phyloP scores from a whole-genome alignment of 2,888 invertebrate species.

The Cactoblastis cactorum region DNA sequence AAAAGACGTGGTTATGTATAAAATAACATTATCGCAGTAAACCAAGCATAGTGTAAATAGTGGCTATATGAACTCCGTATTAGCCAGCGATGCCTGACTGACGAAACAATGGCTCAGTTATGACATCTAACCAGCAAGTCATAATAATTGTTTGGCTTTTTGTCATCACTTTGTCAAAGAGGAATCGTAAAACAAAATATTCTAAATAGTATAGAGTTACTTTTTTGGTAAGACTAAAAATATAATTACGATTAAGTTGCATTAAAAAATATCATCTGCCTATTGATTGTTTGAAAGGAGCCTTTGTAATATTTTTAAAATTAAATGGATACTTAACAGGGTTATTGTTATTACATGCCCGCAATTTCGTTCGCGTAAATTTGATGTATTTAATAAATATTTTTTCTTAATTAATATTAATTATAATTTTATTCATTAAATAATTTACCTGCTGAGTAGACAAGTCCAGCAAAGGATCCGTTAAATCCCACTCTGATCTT shows the following conservation, averaged over 20 bases:
- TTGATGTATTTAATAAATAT: not conserved
- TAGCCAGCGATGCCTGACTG: not conserved
- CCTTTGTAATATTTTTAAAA: too few relatives aligned
- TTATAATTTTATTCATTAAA: not conserved
- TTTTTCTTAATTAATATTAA: not conserved
- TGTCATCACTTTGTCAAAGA: not conserved
- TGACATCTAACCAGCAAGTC: slow-evolving; percentile 27
- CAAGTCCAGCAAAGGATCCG: slow-evolving; percentile 91
- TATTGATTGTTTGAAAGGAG: too few relatives aligned
- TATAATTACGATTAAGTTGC: too few relatives aligned
- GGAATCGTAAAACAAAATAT: not conserved
- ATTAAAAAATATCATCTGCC: too few relatives aligned
- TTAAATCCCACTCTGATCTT: slow-evolving; percentile 95
- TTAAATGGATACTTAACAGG: too few relatives aligned
- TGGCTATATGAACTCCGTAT: not conserved
- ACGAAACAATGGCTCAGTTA: slow-evolving; percentile 32
- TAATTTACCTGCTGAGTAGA: slow-evolving; percentile 90
- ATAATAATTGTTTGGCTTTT: slow-evolving; percentile 19
- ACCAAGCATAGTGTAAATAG: not conserved
- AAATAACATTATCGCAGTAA: not conserved
- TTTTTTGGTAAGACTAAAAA: too few relatives aligned
- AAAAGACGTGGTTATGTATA: too few relatives aligned
- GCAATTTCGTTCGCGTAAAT: too few relatives aligned
- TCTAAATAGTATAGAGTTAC: too few relatives aligned
- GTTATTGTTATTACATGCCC: too few relatives aligned